These are phyloP conservation scores for Popillia japonica DNA, from an alignment of 1,140 invertebrate genomes.

Conservation along the genomic window DNA sequence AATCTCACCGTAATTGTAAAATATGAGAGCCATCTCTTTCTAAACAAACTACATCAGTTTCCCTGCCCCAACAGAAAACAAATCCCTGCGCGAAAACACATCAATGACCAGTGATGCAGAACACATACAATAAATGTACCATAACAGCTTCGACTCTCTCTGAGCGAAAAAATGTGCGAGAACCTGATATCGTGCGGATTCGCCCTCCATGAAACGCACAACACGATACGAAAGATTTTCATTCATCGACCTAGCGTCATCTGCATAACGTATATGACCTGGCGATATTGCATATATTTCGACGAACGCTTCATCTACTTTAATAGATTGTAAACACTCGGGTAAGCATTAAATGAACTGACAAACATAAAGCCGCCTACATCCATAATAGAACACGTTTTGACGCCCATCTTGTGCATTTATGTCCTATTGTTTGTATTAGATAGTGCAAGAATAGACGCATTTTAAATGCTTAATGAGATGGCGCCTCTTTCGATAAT, in stretches of 20 bases:
- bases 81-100: background rate
- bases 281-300: conserved; percentile 4
- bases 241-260: conserved; percentile 9
- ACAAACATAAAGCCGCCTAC: conserved; percentile 3
- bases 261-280: conserved; percentile 11
- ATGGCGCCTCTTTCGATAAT: no score
- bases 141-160: background rate
- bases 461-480: no score
- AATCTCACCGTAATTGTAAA: background rate
- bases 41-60: background rate
- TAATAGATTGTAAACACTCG: conserved; percentile 32
- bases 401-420: background rate
- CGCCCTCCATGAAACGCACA: background rate
- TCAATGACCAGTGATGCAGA: conserved; percentile 16
- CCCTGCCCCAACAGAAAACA: background rate
- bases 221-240: background rate
- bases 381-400: background rate
- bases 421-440: background rate
- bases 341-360: conserved; percentile 19
- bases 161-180: background rate
- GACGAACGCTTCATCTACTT: conserved; percentile 18
- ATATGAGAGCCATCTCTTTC: conserved; percentile 1
- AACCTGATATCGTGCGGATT: background rate
- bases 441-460: background rate
- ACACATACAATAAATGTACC: conserved; percentile 19